Base-by-base conservation (phyloP, 2,888 invertebrate species). In the Lepidochitona cinerea region DNA sequence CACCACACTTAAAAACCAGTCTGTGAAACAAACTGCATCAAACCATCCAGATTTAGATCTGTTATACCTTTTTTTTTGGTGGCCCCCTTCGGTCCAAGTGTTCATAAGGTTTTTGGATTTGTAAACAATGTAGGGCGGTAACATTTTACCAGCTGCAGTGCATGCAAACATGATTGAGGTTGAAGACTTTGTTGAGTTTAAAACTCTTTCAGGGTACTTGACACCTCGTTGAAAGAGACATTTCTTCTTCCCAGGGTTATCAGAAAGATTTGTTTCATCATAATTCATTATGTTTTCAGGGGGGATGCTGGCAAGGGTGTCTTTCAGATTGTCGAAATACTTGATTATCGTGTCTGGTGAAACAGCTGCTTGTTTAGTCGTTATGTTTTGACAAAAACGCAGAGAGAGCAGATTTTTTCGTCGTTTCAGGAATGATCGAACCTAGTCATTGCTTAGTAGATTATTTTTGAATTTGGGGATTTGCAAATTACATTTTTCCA, bases 81-180 rank as follows among this genome's bases (percentile, higher is more conserved):
- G 91, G 7, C 91, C 91, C 67, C 87, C 86, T 78, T 81, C 78
- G 6, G 81, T 86, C 91, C 91, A 92, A 9, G 87, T 84, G 54
- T 85, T 75, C 80, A 87, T 90, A n/a, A 91, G 53, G 73, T 89
- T 70, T 73, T 83, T 80, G 0, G 90, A 82, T 81, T 91, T 92
- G 78, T 91, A 91, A 0, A 90, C 89, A 4, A 91, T 88, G 77
- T 91, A 91, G 32, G 83, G 81, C 6, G 90, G 90, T 33, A 91
- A 76, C 0, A 89, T 29, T 64, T 80, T 74, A 5, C 91, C 91
- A 70, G 77, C 81, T 12, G 90, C 90, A 53, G 86, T 84, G 12
- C 83, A 89, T 68, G 88, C 84, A 73, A 91, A 83, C 90, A 91
- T 92, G 18, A 83, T 82, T 0, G 85, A 84, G 26, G 79, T 86